Percentiles rank a stretch among this genome's conserved stretches.
Evolutionary conservation across 2,888 invertebrate species (phyloP).

Genomic region (Carterocephalus palaemon): DNA sequence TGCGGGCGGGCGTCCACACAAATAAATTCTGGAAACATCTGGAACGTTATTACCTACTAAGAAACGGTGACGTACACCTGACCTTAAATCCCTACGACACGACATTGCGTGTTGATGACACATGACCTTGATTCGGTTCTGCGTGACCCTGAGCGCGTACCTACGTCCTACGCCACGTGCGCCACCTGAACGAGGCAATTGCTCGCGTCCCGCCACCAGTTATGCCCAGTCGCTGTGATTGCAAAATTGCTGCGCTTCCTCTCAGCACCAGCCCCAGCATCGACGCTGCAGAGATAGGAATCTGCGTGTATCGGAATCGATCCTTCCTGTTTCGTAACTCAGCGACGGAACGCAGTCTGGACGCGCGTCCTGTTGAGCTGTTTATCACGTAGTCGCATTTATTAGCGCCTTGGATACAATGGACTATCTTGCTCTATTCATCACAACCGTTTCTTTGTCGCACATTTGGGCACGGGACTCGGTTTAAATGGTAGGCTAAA

Average conservation of each 20-base stretch:
- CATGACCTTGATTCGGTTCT: constrained; percentile 30
- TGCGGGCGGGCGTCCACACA: no score
- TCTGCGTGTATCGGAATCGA: constrained; percentile 11
- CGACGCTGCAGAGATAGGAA: constrained; percentile 9
- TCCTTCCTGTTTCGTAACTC: constrained; percentile 7
- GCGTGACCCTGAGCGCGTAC: constrained; percentile 2
- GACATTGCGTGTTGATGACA: no score
- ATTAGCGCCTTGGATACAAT: no score
- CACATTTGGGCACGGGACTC: no score
- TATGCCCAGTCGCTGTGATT: constrained; percentile 32
- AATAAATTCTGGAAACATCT: no score
- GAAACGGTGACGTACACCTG: no score
- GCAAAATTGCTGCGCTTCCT: constrained; percentile 45
- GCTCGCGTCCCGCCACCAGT: constrained; percentile 32
- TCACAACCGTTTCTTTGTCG: no score
- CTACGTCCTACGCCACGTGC: constrained; percentile 13
- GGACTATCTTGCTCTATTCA: no score
- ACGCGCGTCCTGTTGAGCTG: constrained; percentile 3
- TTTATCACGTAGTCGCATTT: no score
- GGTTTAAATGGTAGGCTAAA: no score
- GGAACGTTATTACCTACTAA: no score
- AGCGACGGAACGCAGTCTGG: constrained; percentile 2
- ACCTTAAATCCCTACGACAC: no score
- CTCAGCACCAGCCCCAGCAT: constrained; percentile 4
- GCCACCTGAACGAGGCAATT: constrained; percentile 36